These are phyloP conservation scores for Sinocyclocheilus grahami DNA, from an alignment of 2,113 vertebrate genomes.

Conservation along the genomic window DNA sequence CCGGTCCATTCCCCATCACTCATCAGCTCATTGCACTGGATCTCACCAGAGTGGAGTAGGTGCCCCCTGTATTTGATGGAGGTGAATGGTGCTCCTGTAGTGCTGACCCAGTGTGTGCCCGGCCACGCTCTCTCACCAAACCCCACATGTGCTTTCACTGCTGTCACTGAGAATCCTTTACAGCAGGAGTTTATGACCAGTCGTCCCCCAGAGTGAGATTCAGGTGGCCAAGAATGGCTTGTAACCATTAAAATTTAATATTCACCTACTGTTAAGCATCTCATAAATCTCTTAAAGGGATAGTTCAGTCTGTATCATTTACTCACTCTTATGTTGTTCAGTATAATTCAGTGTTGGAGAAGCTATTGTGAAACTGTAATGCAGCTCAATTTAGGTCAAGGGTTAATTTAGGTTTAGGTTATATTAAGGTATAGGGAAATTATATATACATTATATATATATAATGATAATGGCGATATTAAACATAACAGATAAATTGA, in stretches of 20 bases:
- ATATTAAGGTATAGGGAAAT: neutral
- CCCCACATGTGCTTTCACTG: slow-evolving; percentile 20
- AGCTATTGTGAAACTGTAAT: neutral
- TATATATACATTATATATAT: too few relatives aligned
- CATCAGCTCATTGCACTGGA: slow-evolving; percentile 5
- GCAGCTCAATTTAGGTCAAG: neutral
- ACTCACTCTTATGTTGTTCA: neutral
- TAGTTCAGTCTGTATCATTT: neutral
- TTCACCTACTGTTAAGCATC: neutral
- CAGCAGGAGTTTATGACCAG: slow-evolving; percentile 29
- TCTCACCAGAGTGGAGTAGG: slow-evolving; percentile 12
- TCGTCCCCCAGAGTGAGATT: slow-evolving; percentile 3
- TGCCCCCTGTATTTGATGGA: slow-evolving; percentile 35
- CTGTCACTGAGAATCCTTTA: slow-evolving; percentile 27
- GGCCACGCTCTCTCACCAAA: slow-evolving; percentile 15
- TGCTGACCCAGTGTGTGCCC: neutral
- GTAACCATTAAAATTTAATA: slow-evolving; percentile 31
- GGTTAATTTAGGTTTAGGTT: neutral
- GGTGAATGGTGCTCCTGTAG: slow-evolving; percentile 18
- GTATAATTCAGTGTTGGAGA: neutral
- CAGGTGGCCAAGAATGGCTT: slow-evolving; percentile 18
- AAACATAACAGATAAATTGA: too few relatives aligned
- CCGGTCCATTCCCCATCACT: slow-evolving; percentile 42
- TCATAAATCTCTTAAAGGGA: neutral
- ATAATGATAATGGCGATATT: too few relatives aligned